Percentiles rank a stretch among this genome's conserved stretches.
Evolutionary conservation across 2,888 invertebrate genomes (phyloP).

Genomic region (Xylota sylvarum): DNA sequence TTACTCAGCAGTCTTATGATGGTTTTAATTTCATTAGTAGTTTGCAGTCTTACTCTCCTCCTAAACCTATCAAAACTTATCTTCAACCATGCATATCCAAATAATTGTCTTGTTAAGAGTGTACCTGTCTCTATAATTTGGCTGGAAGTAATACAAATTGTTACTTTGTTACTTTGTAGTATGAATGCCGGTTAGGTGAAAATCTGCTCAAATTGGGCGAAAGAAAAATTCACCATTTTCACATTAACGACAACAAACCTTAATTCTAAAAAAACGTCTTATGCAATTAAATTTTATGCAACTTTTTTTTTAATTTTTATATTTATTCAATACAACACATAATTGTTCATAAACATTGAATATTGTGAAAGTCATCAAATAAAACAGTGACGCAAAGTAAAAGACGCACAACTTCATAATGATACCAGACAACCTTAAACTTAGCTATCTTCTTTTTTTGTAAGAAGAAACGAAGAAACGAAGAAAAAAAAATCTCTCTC

Average conservation of each 20-base stretch:
- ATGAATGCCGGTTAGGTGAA: neutral
- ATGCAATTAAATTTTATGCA: constrained; percentile 4
- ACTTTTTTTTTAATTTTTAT: neutral
- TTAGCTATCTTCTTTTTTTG: constrained; percentile 56
- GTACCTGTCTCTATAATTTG: neutral
- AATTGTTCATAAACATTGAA: constrained; percentile 61
- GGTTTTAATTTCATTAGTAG: no score
- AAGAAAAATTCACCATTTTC: neutral
- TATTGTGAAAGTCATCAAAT: constrained; percentile 68
- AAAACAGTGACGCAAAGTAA: constrained; percentile 46
- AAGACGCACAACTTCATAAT: constrained; percentile 57
- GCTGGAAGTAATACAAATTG: neutral
- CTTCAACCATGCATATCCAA: neutral
- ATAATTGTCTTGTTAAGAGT: neutral
- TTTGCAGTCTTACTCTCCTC: neutral
- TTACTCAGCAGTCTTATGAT: no score
- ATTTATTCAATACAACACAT: constrained; percentile 3
- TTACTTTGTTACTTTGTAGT: neutral
- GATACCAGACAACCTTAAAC: constrained; percentile 67
- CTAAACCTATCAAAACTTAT: neutral
- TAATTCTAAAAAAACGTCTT: neutral
- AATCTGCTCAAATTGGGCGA: neutral
- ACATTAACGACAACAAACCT: no score
- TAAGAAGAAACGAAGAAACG: constrained; percentile 41
- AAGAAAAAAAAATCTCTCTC: constrained; percentile 60